Evolutionary conservation across 2,113 vertebrate genomes (phyloP).

Genomic region (Eulemur macaco): DNA sequence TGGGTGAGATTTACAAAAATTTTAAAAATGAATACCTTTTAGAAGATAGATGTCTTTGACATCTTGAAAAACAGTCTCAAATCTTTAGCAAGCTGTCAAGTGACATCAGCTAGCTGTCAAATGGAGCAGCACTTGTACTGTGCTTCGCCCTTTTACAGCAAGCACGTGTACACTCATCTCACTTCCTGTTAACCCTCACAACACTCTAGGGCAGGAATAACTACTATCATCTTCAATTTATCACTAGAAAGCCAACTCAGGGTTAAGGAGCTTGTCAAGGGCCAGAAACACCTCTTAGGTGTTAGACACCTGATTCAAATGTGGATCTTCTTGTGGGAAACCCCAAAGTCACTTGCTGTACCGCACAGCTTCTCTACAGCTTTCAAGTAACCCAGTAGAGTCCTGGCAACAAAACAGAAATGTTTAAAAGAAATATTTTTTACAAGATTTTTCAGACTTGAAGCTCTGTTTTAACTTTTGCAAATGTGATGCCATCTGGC

Average conservation of each 20-base stretch:
- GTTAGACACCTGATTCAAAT: not conserved
- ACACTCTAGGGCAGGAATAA: not conserved
- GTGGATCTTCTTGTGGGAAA: not conserved
- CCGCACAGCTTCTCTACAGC: not conserved
- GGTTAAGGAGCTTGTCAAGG: not conserved
- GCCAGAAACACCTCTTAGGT: not conserved
- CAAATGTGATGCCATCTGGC: not conserved
- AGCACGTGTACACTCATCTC: accelerated
- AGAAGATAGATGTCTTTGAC: not conserved
- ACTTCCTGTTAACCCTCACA: not conserved
- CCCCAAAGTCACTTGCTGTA: not conserved
- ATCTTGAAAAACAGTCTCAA: not conserved
- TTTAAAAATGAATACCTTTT: not conserved
- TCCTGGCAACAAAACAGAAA: not conserved
- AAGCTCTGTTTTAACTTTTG: conserved; percentile 20
- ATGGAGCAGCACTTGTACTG: not conserved
- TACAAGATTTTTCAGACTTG: not conserved
- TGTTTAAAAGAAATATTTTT: not conserved
- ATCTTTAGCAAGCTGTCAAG: not conserved
- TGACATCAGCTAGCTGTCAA: not conserved
- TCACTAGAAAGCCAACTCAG: not conserved
- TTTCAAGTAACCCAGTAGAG: not conserved
- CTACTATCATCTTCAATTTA: not conserved
- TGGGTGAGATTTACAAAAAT: not conserved
- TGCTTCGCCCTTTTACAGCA: not conserved